A percentile compares a stretch with the other conserved stretches of the same genome.
Conservation (phyloP, 2,113 vertebrate genomes). For the Odontesthes bonariensis region DNA sequence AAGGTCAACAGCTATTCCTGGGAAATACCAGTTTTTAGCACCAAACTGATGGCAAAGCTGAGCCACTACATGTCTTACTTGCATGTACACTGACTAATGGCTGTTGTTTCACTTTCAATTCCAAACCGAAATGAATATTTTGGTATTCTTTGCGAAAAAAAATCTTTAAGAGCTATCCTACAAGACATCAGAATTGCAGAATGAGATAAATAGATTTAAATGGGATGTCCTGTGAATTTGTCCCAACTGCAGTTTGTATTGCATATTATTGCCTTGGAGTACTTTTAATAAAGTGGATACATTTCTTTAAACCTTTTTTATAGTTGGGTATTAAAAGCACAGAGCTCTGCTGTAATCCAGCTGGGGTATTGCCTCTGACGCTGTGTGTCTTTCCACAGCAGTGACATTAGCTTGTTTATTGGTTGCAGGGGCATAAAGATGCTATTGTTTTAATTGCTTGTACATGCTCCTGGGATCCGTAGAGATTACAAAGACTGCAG, state of each 20-base stretch:
- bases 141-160: conserved; percentile 35
- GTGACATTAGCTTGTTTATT: conserved; percentile 87
- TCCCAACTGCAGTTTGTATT: conserved; percentile 65
- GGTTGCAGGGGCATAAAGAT: conserved; percentile 84
- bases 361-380: conserved; percentile 79
- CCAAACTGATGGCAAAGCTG: conserved; percentile 17
- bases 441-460: conserved; percentile 87
- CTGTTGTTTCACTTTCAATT: background rate
- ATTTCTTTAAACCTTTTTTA: conserved; percentile 82
- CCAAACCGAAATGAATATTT: conserved; percentile 31
- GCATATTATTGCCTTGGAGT: conserved; percentile 83
- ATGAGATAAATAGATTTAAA: conserved; percentile 70
- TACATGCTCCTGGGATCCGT: conserved; percentile 81
- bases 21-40: conserved; percentile 34
- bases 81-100: background rate
- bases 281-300: conserved; percentile 82
- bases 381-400: conserved; percentile 82
- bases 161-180: conserved; percentile 30
- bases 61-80: conserved; percentile 13
- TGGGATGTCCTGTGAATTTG: conserved; percentile 60
- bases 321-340: conserved; percentile 77
- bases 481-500: conserved; percentile 82
- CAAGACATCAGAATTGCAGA: conserved; percentile 44
- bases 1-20: conserved; percentile 43
- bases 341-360: conserved; percentile 79